These are phyloP conservation scores for Mionectes olivaceus DNA, from an alignment of 2,797 vertebrate species.

Conservation along the genomic window DNA sequence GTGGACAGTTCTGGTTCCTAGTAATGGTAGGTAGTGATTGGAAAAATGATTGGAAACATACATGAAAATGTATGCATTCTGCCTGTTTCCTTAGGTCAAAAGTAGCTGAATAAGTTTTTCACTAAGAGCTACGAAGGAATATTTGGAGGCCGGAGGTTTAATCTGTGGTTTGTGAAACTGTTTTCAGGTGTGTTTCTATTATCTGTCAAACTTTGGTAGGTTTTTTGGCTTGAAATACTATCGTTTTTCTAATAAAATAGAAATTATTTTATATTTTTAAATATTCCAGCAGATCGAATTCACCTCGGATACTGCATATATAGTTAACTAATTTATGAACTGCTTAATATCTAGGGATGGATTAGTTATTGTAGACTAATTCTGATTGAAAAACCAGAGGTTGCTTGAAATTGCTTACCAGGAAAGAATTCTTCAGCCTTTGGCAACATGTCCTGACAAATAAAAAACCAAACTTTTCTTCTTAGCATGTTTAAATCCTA, in stretches of 20 bases:
- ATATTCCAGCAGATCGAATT: background rate
- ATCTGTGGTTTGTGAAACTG: background rate
- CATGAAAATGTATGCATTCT: background rate
- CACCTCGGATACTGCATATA: background rate
- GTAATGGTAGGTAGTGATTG: background rate
- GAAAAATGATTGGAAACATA: background rate
- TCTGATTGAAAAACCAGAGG: background rate
- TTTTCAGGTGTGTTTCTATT: background rate
- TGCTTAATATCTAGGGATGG: background rate
- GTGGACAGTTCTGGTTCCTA: background rate
- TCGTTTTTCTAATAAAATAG: background rate
- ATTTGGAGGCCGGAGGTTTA: background rate
- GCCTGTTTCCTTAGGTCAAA: background rate
- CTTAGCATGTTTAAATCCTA: background rate
- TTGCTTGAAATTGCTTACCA: background rate
- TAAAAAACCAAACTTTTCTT: background rate
- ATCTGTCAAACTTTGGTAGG: background rate
- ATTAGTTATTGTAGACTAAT: background rate
- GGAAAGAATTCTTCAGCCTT: conserved; percentile 24
- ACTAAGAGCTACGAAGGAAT: background rate
- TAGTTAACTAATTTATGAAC: background rate
- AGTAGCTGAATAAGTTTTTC: background rate
- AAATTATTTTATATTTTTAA: background rate
- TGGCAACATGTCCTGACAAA: conserved; percentile 32
- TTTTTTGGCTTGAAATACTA: background rate